Evolutionary conservation across 2,888 invertebrate species (phyloP), one percentile per base, ranked within the genome.

Genomic region (Meiosimyza decipiens): DNA sequence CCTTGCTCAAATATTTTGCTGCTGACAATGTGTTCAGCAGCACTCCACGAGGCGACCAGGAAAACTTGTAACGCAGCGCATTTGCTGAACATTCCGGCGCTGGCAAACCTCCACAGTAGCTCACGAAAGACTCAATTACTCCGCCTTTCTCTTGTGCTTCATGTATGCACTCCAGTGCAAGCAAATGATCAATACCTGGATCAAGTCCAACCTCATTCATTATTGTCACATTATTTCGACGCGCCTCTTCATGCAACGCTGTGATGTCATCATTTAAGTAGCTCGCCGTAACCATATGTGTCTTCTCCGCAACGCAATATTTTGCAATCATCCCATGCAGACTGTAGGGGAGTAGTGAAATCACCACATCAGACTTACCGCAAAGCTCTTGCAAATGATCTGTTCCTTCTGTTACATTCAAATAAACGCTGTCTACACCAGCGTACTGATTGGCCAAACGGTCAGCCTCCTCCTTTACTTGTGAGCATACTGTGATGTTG

Each of bases 161-260:
- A 84, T 99, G 97, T 80, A 99, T 97, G 84, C 97, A 97, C 85
- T 99, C 98, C 87, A 99, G 90, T 0, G 99, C 99, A 71, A 99
- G 88, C 78, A 99, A 89, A 87, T 99, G 99, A 86, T 98, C 98
- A 78, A 98, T 97, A n/a, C 99, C 99, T 0, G 99, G 99, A 85
- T 99, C 99, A 49, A 99, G 89, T 0, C 99, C 99, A 0, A 98
- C 94, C 88, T 99, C 99, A 84, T 99, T 99, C 76, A 99, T 89
- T 57, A 99, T 90, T 0, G 98, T 98, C 0, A 99, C 90, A 0
- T 96, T 97, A 0, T 96, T 96, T 50, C 94, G 92, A 65, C 91
- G 90, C 0, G 99, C 99, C 71, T 95, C 95, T 55, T 94, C 89
- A 81, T 98, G 92, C 12, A 98, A 87, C 0, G 91, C 91, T 80